A percentile compares a stretch with the other conserved stretches of the same genome.
These are phyloP conservation scores for Fulica atra DNA, from an alignment of 2,113 vertebrate genomes.

Conservation along the genomic window DNA sequence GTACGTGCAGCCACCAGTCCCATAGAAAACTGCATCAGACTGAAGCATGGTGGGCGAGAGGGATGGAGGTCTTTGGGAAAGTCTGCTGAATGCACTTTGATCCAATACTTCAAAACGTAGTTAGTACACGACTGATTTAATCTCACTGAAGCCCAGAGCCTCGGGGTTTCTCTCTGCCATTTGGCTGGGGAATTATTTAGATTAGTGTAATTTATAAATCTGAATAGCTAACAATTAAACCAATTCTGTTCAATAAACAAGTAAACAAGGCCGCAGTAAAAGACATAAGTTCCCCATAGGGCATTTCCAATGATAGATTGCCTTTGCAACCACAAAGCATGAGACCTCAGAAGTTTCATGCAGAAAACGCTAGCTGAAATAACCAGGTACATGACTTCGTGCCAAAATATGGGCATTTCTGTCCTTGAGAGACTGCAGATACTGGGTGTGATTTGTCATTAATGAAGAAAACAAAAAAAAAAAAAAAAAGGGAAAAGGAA, in stretches of 20 bases:
- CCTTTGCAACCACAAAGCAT: neutral
- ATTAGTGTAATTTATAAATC: neutral
- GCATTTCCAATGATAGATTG: neutral
- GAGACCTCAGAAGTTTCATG: neutral
- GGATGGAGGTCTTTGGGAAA: neutral
- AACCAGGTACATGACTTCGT: neutral
- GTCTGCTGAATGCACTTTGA: neutral
- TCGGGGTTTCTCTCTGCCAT: neutral
- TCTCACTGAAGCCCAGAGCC: neutral
- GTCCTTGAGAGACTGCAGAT: neutral
- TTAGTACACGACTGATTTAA: neutral
- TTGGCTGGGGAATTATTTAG: neutral
- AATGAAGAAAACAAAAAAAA: neutral
- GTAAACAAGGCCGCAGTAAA: conserved; percentile 3
- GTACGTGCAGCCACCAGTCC: accelerated
- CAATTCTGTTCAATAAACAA: neutral
- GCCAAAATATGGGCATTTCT: neutral
- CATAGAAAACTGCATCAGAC: neutral
- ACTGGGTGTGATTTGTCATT: neutral
- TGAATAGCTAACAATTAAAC: conserved; percentile 7
- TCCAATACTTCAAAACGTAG: neutral
- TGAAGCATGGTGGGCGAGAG: neutral
- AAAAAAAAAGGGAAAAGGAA: neutral
- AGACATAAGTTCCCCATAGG: neutral
- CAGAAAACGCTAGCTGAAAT: neutral